These are phyloP conservation scores for Corythornis cristatus DNA, from an alignment of 2,113 vertebrate genomes.

Conservation along the genomic window DNA sequence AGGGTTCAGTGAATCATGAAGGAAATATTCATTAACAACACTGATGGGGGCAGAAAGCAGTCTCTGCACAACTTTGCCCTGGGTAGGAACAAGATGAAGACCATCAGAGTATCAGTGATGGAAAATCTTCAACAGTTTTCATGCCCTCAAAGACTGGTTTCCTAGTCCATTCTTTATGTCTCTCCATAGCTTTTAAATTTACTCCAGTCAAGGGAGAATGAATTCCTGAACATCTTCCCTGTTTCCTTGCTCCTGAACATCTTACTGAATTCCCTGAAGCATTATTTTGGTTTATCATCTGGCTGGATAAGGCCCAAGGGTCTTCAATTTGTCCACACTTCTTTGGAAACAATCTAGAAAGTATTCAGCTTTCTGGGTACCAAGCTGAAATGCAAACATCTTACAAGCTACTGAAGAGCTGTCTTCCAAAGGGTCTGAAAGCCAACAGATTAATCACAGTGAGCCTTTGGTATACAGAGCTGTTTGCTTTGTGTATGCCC, in stretches of 20 bases:
- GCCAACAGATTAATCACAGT: background rate
- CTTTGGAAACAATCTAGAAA: background rate
- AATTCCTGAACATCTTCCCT: background rate
- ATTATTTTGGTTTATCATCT: background rate
- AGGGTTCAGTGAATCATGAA: background rate
- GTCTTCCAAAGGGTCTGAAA: background rate
- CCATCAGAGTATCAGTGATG: background rate
- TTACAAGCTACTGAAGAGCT: fast-evolving
- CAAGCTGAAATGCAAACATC: background rate
- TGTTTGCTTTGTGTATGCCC: background rate
- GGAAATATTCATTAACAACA: background rate
- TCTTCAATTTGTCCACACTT: background rate
- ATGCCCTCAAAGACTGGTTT: background rate
- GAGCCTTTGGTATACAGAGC: background rate
- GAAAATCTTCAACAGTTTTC: background rate
- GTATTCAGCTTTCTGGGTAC: background rate
- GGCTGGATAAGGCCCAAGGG: background rate
- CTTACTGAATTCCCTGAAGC: background rate
- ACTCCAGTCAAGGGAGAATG: background rate
- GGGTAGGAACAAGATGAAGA: background rate
- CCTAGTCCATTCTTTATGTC: background rate
- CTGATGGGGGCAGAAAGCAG: background rate
- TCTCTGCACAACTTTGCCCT: background rate
- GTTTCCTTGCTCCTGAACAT: background rate
- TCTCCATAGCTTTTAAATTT: background rate